These are phyloP conservation scores for Heteractis magnifica DNA, from an alignment of 92 coral and sea anemone species.

Conservation along the genomic window DNA sequence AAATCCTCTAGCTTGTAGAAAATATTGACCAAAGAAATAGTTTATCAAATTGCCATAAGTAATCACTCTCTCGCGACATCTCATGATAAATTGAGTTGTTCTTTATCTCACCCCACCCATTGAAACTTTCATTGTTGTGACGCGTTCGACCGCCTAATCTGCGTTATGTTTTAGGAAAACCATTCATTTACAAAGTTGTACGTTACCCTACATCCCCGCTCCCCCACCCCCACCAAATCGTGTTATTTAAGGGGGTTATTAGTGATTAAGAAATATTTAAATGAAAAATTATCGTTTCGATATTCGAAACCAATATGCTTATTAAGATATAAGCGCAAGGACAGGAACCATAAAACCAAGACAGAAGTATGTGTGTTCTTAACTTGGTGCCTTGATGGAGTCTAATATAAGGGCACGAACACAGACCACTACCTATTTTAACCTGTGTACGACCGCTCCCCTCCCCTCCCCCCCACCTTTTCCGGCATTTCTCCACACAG, in stretches of 20 bases:
- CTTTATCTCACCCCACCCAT: too few relatives aligned
- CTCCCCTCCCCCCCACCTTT: too few relatives aligned
- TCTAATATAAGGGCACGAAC: background rate
- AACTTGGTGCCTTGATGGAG: background rate
- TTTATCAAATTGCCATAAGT: background rate
- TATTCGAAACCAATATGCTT: background rate
- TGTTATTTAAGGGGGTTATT: conserved; percentile 1
- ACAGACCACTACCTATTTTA: too few relatives aligned
- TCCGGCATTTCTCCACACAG: too few relatives aligned
- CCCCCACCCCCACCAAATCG: background rate
- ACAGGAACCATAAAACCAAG: conserved; percentile 2
- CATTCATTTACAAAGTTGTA: background rate
- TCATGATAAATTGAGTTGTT: too few relatives aligned
- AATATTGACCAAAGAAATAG: background rate
- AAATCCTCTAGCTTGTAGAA: background rate
- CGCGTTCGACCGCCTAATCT: too few relatives aligned
- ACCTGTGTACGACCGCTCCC: too few relatives aligned
- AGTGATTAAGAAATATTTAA: conserved; percentile 20
- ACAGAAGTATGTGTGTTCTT: background rate
- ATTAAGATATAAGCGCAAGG: background rate
- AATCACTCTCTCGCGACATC: background rate
- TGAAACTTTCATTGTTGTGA: too few relatives aligned
- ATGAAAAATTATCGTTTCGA: conserved; percentile 15
- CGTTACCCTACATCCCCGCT: background rate
- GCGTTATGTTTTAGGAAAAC: too few relatives aligned